phyloP scores from a whole-genome alignment of 2,797 vertebrate genomes.

The Microctenopoma steveboyesi region DNA sequence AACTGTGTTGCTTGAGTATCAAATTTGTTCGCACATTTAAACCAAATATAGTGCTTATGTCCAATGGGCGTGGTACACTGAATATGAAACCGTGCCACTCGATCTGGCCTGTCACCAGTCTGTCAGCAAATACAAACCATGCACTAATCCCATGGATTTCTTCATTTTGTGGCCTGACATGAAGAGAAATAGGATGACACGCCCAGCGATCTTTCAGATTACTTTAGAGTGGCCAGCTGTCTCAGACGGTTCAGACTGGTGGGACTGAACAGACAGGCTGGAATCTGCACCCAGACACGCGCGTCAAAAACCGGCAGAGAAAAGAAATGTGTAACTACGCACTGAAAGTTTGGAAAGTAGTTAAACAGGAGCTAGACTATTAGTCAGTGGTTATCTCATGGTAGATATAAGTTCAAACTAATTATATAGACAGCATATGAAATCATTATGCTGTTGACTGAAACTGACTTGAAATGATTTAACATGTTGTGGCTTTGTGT shows the following conservation, averaged over 20 bases:
- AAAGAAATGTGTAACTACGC: constrained; percentile 2
- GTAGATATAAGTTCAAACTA: background rate
- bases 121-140: constrained; percentile 58
- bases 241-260: constrained; percentile 39
- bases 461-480: background rate
- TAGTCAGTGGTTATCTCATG: background rate
- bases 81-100: constrained; percentile 39
- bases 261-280: constrained; percentile 24
- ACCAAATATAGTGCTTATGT: constrained; percentile 29
- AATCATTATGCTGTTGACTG: background rate
- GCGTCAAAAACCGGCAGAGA: constrained; percentile 7
- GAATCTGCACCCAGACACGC: background rate
- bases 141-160: constrained; percentile 61
- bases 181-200: constrained; percentile 59
- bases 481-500: background rate
- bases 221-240: constrained; percentile 64
- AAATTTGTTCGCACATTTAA: constrained; percentile 23
- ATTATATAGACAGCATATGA: background rate
- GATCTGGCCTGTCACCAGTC: constrained; percentile 59
- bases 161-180: constrained; percentile 61
- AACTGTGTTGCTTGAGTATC: constrained; percentile 13
- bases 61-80: constrained; percentile 37
- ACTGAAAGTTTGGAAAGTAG: background rate
- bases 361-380: background rate
- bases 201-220: constrained; percentile 62